A percentile compares a stretch with the other conserved stretches of the same genome.
Conservation (phyloP, 2,888 invertebrate genomes). For the Ecliptopera silaceata region DNA sequence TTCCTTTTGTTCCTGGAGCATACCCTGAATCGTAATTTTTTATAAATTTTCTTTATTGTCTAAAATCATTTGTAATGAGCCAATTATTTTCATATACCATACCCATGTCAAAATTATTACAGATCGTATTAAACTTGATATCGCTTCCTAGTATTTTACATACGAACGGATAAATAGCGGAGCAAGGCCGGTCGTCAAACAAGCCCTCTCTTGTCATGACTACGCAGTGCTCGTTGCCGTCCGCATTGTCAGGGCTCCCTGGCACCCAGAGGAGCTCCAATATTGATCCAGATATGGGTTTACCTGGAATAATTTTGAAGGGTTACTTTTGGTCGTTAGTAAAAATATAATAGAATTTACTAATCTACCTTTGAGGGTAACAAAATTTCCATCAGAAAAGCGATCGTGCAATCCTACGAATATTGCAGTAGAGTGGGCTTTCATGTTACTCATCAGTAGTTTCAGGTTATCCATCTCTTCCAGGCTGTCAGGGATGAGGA, state of each 20-base stretch:
- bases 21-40: slow-evolving; percentile 42
- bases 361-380: slow-evolving; percentile 49
- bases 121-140: slow-evolving; percentile 47
- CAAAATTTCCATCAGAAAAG: slow-evolving; percentile 52
- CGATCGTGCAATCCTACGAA: slow-evolving; percentile 57
- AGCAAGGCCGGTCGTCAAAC: slow-evolving; percentile 52
- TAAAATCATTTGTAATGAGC: too few relatives aligned
- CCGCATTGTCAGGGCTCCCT: slow-evolving; percentile 50
- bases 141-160: slow-evolving; percentile 54
- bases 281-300: slow-evolving; percentile 49
- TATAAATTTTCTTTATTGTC: background rate
- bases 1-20: slow-evolving; percentile 30
- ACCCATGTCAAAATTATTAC: slow-evolving; percentile 53
- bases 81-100: slow-evolving; percentile 2
- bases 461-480: slow-evolving; percentile 58
- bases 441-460: slow-evolving; percentile 57
- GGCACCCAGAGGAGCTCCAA: slow-evolving; percentile 56
- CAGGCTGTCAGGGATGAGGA: slow-evolving; percentile 50
- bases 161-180: slow-evolving; percentile 52
- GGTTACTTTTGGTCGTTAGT: background rate
- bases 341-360: background rate
- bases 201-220: slow-evolving; percentile 59
- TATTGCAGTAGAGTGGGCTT: slow-evolving; percentile 53
- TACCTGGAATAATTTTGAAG: slow-evolving; percentile 40
- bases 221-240: slow-evolving; percentile 52